Evolutionary conservation across 1,140 invertebrate species (phyloP).

Genomic region (Hylaeus anthracinus): DNA sequence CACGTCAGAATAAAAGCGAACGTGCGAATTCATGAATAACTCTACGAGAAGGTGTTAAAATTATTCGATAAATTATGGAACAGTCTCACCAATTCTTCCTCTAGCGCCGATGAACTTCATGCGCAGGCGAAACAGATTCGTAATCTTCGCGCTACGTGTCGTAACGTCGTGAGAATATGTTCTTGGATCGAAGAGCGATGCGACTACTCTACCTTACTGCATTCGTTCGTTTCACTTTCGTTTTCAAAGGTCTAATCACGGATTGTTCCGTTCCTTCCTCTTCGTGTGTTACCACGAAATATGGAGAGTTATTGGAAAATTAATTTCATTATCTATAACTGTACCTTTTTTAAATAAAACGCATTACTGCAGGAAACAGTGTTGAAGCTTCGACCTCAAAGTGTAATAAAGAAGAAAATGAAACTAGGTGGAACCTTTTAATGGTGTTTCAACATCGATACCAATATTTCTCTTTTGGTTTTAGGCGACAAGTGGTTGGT

Average conservation of each 20-base stretch:
- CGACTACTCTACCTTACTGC: slow-evolving; percentile 15
- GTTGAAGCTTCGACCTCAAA: too few relatives aligned
- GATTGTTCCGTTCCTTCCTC: slow-evolving; percentile 22
- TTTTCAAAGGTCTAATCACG: slow-evolving; percentile 68
- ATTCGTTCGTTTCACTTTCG: slow-evolving; percentile 59
- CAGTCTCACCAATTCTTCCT: neutral
- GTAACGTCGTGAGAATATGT: slow-evolving; percentile 53
- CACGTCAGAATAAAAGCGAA: neutral
- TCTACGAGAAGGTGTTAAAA: neutral
- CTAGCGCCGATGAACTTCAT: slow-evolving; percentile 16
- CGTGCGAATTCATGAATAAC: slow-evolving; percentile 18
- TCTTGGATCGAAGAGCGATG: slow-evolving; percentile 33
- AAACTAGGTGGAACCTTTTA: too few relatives aligned
- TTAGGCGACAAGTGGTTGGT: slow-evolving; percentile 95
- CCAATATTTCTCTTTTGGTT: neutral
- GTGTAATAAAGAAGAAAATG: too few relatives aligned
- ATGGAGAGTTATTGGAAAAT: neutral
- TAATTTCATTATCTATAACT: too few relatives aligned
- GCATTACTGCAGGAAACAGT: too few relatives aligned
- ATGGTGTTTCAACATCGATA: too few relatives aligned
- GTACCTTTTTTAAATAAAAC: too few relatives aligned
- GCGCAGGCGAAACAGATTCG: slow-evolving; percentile 5
- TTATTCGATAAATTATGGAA: slow-evolving; percentile 42
- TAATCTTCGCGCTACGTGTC: slow-evolving; percentile 31
- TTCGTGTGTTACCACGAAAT: slow-evolving; percentile 1